Percentiles rank a stretch among this genome's conserved stretches.
Evolutionary conservation across 2,113 vertebrate species (phyloP).

Genomic region (Gobiocypris rarus): DNA sequence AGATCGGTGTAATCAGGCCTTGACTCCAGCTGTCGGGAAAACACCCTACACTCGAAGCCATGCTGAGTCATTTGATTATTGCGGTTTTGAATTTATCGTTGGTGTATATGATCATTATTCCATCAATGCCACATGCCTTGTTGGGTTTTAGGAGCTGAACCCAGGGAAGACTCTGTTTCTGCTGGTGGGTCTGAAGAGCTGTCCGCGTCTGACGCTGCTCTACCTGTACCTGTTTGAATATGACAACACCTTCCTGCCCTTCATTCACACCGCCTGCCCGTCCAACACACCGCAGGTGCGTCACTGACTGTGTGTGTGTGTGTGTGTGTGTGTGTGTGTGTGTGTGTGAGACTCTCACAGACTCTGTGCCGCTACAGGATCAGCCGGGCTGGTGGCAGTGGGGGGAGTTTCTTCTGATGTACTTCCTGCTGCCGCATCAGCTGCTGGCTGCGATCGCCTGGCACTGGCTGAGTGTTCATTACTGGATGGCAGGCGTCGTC

Average conservation of each 20-base stretch:
- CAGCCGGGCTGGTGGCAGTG: conserved; percentile 88
- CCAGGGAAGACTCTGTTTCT: conserved; percentile 91
- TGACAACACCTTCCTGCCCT: conserved; percentile 87
- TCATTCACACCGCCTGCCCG: conserved; percentile 88
- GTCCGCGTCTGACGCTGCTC: conserved; percentile 89
- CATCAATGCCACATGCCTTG: too few relatives aligned
- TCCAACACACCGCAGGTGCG: background rate
- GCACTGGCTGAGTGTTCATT: conserved; percentile 92
- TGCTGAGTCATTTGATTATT: too few relatives aligned
- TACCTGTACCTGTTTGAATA: conserved; percentile 95
- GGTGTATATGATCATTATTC: too few relatives aligned
- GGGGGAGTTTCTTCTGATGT: conserved; percentile 89
- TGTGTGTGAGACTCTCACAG: too few relatives aligned
- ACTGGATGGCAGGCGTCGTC: conserved; percentile 93
- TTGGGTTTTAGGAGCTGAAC: conserved; percentile 87
- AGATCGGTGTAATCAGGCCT: too few relatives aligned
- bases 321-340: too few relatives aligned
- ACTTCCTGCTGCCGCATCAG: conserved; percentile 89
- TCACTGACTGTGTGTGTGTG: too few relatives aligned
- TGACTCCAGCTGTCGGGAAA: too few relatives aligned
- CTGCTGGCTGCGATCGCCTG: conserved; percentile 94
- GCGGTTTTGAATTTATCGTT: too few relatives aligned
- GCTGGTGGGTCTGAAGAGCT: conserved; percentile 89
- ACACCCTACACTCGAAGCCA: too few relatives aligned
- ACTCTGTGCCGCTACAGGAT: conserved; percentile 64